phyloP scores from a whole-genome alignment of 2,113 vertebrate species.

The Eclectus roratus region DNA sequence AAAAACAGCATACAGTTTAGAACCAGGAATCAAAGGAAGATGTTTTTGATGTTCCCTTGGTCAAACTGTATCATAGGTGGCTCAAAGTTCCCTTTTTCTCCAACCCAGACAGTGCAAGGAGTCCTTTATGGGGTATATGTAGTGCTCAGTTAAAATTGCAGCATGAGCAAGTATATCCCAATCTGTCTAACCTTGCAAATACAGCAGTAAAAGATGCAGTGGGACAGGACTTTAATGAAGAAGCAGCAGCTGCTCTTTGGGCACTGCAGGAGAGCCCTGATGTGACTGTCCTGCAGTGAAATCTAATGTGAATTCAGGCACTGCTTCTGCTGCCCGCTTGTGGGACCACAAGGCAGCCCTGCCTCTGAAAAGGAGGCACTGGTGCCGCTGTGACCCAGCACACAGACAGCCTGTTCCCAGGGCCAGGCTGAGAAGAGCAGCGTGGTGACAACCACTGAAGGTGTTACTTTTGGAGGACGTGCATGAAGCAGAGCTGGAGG shows the following conservation, averaged over 20 bases:
- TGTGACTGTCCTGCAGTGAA: neutral
- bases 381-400: fast-evolving
- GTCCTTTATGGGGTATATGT: neutral
- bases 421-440: neutral
- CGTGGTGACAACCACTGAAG: neutral
- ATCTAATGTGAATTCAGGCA: neutral
- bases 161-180: neutral
- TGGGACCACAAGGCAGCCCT: fast-evolving
- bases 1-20: neutral
- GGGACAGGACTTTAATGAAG: neutral
- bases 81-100: neutral
- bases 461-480: neutral
- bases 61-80: neutral
- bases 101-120: neutral
- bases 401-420: fast-evolving
- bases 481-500: neutral
- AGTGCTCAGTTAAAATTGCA: neutral
- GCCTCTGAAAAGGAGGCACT: fast-evolving
- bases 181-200: neutral
- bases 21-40: neutral
- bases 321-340: neutral
- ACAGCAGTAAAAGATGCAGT: neutral
- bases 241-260: neutral
- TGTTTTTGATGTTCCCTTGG: neutral
- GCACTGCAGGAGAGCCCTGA: neutral